Conservation (phyloP, 1,140 invertebrate species). For the Bactericera cockerelli region DNA sequence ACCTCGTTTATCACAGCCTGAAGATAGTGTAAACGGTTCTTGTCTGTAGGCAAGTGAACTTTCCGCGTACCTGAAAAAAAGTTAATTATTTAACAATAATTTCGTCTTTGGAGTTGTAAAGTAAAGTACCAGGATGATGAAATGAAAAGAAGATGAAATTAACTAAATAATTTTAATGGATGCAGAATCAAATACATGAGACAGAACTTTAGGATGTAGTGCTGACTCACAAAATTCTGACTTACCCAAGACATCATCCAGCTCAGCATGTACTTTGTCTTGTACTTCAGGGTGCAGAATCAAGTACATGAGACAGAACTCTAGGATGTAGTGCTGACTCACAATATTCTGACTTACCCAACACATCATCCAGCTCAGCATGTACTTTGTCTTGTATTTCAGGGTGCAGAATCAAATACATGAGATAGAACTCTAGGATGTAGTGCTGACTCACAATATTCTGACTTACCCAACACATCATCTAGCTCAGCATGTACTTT, state of each 20-base stretch:
- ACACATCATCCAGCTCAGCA: conserved; percentile 35
- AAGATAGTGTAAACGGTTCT: conserved; percentile 28
- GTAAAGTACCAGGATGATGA: too few relatives aligned
- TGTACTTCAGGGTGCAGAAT: conserved; percentile 39
- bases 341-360: too few relatives aligned
- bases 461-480: conserved; percentile 14
- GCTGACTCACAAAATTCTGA: too few relatives aligned
- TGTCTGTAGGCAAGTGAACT: background rate
- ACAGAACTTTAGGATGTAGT: conserved; percentile 40
- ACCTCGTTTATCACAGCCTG: conserved; percentile 35
- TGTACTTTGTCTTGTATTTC: conserved; percentile 39
- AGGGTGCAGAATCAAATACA: conserved; percentile 37
- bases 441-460: too few relatives aligned
- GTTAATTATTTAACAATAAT: too few relatives aligned
- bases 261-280: conserved; percentile 38
- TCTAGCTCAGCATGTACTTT: conserved; percentile 42
- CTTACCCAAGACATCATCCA: conserved; percentile 28
- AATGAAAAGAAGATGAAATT: background rate
- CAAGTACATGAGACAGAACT: conserved; percentile 38
- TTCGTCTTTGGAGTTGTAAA: too few relatives aligned
- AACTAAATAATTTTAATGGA: conserved; percentile 24
- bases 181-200: conserved; percentile 38
- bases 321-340: conserved; percentile 42
- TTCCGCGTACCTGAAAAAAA: background rate
- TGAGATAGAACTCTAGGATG: conserved; percentile 39